phyloP scores from a whole-genome alignment of 2,888 invertebrate genomes.

The Drosophila testacea region DNA sequence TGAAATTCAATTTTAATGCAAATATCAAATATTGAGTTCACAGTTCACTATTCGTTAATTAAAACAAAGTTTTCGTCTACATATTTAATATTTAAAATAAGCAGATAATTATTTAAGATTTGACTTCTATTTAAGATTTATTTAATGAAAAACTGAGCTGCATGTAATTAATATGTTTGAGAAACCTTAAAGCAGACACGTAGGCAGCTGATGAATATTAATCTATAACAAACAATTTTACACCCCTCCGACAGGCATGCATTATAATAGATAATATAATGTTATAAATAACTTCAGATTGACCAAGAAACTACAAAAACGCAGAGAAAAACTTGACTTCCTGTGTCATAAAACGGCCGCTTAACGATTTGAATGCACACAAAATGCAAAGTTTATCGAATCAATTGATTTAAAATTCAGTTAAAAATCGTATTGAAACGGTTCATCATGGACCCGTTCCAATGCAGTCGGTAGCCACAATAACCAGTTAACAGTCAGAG shows the following conservation, averaged over 20 bases:
- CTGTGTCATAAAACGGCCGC: slow-evolving; percentile 36
- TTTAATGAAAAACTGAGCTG: slow-evolving; percentile 7
- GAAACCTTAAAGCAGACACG: not conserved
- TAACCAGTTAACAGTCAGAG: slow-evolving; percentile 37
- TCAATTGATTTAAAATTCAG: slow-evolving; percentile 32
- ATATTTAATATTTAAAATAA: too few species aligned
- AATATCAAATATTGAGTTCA: too few species aligned
- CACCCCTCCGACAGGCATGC: slow-evolving; percentile 15
- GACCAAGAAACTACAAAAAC: not conserved
- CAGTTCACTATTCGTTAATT: too few species aligned
- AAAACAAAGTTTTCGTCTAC: too few species aligned
- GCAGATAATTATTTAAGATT: too few species aligned
- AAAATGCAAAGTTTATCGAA: slow-evolving; percentile 28
- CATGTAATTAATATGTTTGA: not conserved
- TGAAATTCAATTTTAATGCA: too few species aligned
- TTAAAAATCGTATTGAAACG: slow-evolving; percentile 49
- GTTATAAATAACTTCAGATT: slow-evolving; percentile 13
- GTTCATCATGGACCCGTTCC: slow-evolving; percentile 34
- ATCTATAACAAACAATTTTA: slow-evolving; percentile 5
- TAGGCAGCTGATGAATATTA: slow-evolving; percentile 8
- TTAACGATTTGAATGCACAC: slow-evolving; percentile 25
- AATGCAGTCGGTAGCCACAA: slow-evolving; percentile 33
- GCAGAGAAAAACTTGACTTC: slow-evolving; percentile 23
- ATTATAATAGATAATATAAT: slow-evolving; percentile 14
- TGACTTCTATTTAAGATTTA: not conserved